Base-by-base conservation (phyloP, 2,888 invertebrate species). In the Drepana falcataria region DNA sequence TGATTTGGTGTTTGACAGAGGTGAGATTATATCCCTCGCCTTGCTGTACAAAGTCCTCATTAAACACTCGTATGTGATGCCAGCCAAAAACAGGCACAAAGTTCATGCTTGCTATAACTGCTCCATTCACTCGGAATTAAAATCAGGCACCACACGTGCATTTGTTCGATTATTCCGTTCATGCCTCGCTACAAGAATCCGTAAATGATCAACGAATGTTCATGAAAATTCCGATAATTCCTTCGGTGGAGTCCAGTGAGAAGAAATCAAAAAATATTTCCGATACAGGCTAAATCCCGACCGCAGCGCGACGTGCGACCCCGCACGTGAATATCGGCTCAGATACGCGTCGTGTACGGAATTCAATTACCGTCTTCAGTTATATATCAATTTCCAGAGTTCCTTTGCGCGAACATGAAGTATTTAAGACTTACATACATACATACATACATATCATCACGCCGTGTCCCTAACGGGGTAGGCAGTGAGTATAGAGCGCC, bases 221-320 rank as follows among this genome's bases (percentile, higher is more conserved):
- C 79, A 81, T 81, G 75, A 84, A 86, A 84, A 85, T 85, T 64
- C 82, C 83, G 58, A 71, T 68, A 64, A 80, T 81, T 78, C 79
- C 73, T 71, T 68, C 62, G 61, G 66, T 66, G 68, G 79, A 77
- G 74, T 72, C 70, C 69, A 78, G 73, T 78, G 76, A 71, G 77
- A 77, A 79, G 76, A 79, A 72, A 79, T 82, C 77, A 77, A 82
- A 85, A 86, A 87, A 84, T 85, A 85, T 85, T 85, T 79, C 73
- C 71, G 68, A 78, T 82, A 83, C 81, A 80, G 76, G 81, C 68
- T 76, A 83, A 87, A 86, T 86, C 83, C 77, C 73, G 77, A 84
- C 87, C 87, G 75, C 85, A 77, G 60, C 59, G 72, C 71, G 77
- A 80, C 83, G 83, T 83, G 81, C 65, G 66, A 68, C 71, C 75